Base-by-base conservation (phyloP, 2,797 vertebrate species). In the Prunella strophiata region DNA sequence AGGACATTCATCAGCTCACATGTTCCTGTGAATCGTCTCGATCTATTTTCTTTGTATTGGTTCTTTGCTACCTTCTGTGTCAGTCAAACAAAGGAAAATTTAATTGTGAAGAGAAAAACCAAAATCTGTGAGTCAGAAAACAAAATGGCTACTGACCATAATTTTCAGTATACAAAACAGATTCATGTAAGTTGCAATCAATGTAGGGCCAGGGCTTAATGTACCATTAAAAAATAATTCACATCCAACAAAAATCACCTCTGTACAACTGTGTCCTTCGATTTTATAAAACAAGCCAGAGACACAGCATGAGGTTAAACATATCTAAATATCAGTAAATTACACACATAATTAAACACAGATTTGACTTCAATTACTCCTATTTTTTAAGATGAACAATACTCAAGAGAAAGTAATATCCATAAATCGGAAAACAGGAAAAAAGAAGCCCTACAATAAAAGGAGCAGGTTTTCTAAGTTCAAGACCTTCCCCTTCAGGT, bases 251-350 rank as follows among this genome's bases (percentile, higher is more conserved):
- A 85, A 95, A 97, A 97, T 93, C 96, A 97, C 90, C 84, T 97
- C 91, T 89, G 82, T 92, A 94, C 62, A 77, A 70, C 47, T 87
- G 75, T 74, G 83, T n/a, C 54, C 68, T 93, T 96, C 2, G 0
- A 91, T 92, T 96, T 95, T 81, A 83, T 94, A 94, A 95, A 96
- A 70, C 12, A 91, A 95, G 58, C 62, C 76, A 91, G 78, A 94
- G 36, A 92, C 89, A 78, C 95, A 93, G 91, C 87, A 93, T 92
- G 93, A 94, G 43, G 79, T 86, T 96, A 94, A 96, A 85, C 48
- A 88, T 94, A 96, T 89, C 94, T 94, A 95, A 94, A 93, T 95
- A 96, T 90, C 91, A 92, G 85, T 91, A 95, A 96, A 97, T 97
- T 97, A 95, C 73, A 96, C 76, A 91, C 91, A 73, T 88, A 96